Percentiles rank a stretch among this genome's conserved stretches.
Conservation (phyloP, 2,888 invertebrate species). For the Cetonia aurata region DNA sequence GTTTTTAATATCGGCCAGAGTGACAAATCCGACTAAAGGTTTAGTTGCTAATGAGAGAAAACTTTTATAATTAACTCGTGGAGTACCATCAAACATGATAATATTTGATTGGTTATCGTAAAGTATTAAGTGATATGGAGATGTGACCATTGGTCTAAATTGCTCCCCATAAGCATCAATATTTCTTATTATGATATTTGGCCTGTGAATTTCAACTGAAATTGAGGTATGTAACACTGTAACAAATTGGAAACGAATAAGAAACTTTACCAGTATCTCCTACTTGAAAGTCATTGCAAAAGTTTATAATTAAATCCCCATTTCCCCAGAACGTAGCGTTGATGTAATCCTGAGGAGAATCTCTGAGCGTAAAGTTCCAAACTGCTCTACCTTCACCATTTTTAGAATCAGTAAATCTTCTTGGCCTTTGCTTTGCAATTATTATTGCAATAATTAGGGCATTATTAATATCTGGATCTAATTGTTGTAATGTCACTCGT, state of each 20-base stretch:
- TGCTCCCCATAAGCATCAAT: slow-evolving; percentile 71
- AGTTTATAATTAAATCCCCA: slow-evolving; percentile 72
- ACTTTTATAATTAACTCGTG: slow-evolving; percentile 67
- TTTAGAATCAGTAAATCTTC: slow-evolving; percentile 68
- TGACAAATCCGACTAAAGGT: slow-evolving; percentile 69
- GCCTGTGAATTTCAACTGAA: slow-evolving; percentile 77
- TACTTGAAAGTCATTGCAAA: slow-evolving; percentile 75
- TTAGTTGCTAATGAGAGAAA: slow-evolving; percentile 77
- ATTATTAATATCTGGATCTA: slow-evolving; percentile 59
- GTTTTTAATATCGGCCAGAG: slow-evolving; percentile 70
- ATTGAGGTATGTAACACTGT: background rate
- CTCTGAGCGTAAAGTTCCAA: slow-evolving; percentile 81
- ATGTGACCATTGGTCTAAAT: slow-evolving; percentile 76
- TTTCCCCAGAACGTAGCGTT: slow-evolving; percentile 85
- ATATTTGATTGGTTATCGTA: slow-evolving; percentile 77
- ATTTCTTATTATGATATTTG: slow-evolving; percentile 72
- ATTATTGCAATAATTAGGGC: slow-evolving; percentile 70
- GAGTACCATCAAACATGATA: slow-evolving; percentile 70
- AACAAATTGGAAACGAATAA: background rate
- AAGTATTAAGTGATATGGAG: slow-evolving; percentile 74
- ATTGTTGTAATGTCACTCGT: slow-evolving; percentile 57
- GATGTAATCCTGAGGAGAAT: slow-evolving; percentile 78
- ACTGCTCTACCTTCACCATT: slow-evolving; percentile 75
- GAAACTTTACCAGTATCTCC: slow-evolving; percentile 75
- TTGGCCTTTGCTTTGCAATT: slow-evolving; percentile 75